Evolutionary conservation across 2,888 invertebrate species (phyloP).

Genomic region (Trissolcus brochymenae): DNA sequence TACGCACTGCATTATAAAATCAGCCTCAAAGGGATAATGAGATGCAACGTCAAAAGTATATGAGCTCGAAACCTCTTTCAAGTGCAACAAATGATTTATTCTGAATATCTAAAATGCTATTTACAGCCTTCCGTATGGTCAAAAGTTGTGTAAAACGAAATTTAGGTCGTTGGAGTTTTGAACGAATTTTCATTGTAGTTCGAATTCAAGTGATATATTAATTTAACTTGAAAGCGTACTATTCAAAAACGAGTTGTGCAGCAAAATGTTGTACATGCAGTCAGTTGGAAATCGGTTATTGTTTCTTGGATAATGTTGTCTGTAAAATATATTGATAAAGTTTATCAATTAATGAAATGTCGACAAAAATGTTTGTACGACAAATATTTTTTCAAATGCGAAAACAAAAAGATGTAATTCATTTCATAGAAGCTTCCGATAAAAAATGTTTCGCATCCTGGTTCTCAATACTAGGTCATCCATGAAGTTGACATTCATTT

Average conservation of each 20-base stretch:
- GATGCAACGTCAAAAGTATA: background rate
- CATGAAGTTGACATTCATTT: background rate
- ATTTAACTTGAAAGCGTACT: background rate
- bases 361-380: no score
- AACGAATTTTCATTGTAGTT: background rate
- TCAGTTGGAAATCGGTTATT: background rate
- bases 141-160: background rate
- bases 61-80: background rate
- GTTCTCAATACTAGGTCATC: background rate
- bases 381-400: no score
- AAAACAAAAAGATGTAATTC: no score
- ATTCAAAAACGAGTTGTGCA: background rate
- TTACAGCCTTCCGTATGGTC: no score
- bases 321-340: background rate
- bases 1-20: background rate
- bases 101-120: no score
- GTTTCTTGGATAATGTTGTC: no score
- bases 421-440: no score
- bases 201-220: background rate
- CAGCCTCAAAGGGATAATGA: background rate
- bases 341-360: background rate
- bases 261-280: background rate
- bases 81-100: no score
- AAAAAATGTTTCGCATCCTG: no score
- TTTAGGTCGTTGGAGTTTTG: background rate